phyloP scores from a whole-genome alignment of 2,113 vertebrate species.

The Rhadina sibilatrix region DNA sequence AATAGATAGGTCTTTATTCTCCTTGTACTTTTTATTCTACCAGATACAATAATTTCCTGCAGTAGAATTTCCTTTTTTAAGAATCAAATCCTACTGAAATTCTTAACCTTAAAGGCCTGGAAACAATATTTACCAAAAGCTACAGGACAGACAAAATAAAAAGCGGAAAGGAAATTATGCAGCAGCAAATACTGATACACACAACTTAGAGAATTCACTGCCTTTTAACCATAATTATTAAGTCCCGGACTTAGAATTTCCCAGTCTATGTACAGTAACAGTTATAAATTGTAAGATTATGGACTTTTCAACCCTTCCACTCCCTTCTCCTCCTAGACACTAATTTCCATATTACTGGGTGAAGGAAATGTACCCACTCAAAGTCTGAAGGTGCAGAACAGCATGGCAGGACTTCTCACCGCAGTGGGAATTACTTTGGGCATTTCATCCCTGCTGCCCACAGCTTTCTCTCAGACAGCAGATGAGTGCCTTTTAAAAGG shows the following conservation, averaged over 20 bases:
- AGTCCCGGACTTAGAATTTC: not conserved
- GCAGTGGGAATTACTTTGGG: not conserved
- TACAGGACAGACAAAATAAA: not conserved
- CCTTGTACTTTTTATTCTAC: not conserved
- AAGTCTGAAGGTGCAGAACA: not conserved
- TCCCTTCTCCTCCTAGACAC: not conserved
- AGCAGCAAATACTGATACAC: not conserved
- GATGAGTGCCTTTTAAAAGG: not conserved
- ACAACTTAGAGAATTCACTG: not conserved
- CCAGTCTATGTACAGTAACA: not conserved
- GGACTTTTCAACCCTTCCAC: not conserved
- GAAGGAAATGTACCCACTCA: not conserved
- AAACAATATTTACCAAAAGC: not conserved
- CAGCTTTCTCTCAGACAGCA: not conserved
- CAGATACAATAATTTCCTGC: not conserved
- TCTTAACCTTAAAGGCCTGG: not conserved
- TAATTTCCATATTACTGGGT: not conserved
- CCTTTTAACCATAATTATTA: not conserved
- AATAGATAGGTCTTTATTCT: not conserved
- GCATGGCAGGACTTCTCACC: not conserved
- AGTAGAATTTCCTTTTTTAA: not conserved
- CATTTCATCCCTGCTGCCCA: not conserved
- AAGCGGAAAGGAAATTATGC: not conserved
- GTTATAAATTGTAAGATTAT: not conserved
- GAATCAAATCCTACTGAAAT: not conserved